phyloP scores from a whole-genome alignment of 2,888 invertebrate species.

The Spatulosminthurus flaviceps region DNA sequence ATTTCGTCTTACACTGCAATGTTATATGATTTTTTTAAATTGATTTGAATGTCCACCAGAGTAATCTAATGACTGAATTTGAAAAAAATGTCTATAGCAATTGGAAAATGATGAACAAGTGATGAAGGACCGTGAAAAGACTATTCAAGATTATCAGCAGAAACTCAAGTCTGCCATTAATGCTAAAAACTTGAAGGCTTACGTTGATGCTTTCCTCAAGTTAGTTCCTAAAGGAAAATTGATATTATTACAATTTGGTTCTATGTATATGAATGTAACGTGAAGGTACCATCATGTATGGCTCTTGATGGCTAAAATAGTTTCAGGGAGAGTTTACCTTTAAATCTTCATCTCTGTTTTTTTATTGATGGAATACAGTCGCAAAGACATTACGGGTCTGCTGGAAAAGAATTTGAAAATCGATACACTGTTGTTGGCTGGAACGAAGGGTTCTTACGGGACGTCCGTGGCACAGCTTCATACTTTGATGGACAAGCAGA shows the following conservation, averaged over 20 bases:
- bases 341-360: constrained; percentile 38
- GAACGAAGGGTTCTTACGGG: constrained; percentile 80
- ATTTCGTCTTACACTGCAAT: not conserved
- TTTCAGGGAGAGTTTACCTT: no score
- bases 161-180: constrained; percentile 79
- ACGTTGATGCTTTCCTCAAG: constrained; percentile 85
- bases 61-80: constrained; percentile 3
- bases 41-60: not conserved
- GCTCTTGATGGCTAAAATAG: no score
- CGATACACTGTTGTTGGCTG: constrained; percentile 83
- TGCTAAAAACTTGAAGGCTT: constrained; percentile 81
- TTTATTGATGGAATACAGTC: constrained; percentile 68
- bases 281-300: not conserved
- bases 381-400: constrained; percentile 73
- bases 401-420: constrained; percentile 75
- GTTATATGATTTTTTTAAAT: not conserved
- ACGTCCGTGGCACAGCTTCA: constrained; percentile 82
- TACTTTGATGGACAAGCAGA: constrained; percentile 80
- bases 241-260: constrained; percentile 20
- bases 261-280: not conserved
- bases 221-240: constrained; percentile 70
- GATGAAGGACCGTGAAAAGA: constrained; percentile 75
- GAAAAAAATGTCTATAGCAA: constrained; percentile 67
- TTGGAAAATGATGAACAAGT: constrained; percentile 70
- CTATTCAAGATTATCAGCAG: constrained; percentile 79